Base-by-base conservation (phyloP, 2,797 vertebrate genomes). In the Epinephelus malabaricus region DNA sequence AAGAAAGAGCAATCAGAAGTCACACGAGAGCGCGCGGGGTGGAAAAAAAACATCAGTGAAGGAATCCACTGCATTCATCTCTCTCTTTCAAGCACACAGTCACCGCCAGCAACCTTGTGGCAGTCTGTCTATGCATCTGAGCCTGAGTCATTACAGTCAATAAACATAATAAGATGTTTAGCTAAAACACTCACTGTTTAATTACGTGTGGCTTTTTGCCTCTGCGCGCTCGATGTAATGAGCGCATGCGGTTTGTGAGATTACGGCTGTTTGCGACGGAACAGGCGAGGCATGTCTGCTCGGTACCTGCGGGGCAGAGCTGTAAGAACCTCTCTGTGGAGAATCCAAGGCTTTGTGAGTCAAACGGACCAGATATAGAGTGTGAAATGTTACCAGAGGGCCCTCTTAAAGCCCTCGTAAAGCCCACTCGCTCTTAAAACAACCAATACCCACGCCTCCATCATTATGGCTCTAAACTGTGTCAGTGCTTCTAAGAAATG, bases 301-400 rank as follows among this genome's bases (percentile, higher is more conserved):
- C 17, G 2, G 65, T 69, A 83, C 83, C 88, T 82, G 73, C 40
- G 46, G 71, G 82, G 79, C 49, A 67, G 61, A 64, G 65, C 77
- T 71, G 60, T 18, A 34, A 69, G 61, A 85, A 13, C 30, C 61
- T 49, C 71, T 87, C 78, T 79, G 81, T 79, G 84, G 86, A 86
- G 79, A 88, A 91, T 86, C 67, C 59, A 0, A 2, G 34, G 72
- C 84, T 88, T 85, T 85, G 81, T 79, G 78, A 84, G 70, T 84
- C 84, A 88, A 87, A 79, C 40, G 21, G 80, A 83, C 66, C 83
- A 76, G 78, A 89, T 86, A 80, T 70, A 73, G 76, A 79, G 89
- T 88, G 85, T 90, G 88, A 89, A 89, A 90, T 86, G 68, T 73
- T 80, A 87, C 88, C 84, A 53, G 19, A 27, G 84, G 92, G 80